These are phyloP conservation scores for Oncorhynchus masou DNA, from an alignment of 2,113 vertebrate genomes.

Conservation along the genomic window DNA sequence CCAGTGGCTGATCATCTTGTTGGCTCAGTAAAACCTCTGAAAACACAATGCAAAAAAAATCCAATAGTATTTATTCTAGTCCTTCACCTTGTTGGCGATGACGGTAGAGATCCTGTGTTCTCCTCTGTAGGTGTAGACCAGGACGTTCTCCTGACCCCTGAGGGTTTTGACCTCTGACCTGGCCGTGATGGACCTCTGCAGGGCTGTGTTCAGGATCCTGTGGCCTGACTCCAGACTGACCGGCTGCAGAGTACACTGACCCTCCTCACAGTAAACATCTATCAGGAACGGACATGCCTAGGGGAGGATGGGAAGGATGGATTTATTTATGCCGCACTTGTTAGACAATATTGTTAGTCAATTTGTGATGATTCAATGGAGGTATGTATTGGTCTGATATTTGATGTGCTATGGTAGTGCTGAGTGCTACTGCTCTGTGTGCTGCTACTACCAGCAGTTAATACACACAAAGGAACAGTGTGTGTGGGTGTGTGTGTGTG, in stretches of 20 bases:
- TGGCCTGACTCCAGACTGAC: slow-evolving; percentile 73
- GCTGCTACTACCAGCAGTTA: background rate
- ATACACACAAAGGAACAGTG: background rate
- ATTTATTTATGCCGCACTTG: no score
- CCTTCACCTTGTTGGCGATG: slow-evolving; percentile 87
- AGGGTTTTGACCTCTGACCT: slow-evolving; percentile 77
- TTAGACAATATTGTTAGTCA: background rate
- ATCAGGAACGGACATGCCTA: slow-evolving; percentile 91
- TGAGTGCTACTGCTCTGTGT: background rate
- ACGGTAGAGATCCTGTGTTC: slow-evolving; percentile 83
- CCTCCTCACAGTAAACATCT: slow-evolving; percentile 76
- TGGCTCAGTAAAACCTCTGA: no score
- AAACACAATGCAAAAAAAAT: no score
- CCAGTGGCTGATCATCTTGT: background rate
- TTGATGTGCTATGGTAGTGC: background rate
- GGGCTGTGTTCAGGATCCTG: slow-evolving; percentile 78
- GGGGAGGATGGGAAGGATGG: background rate
- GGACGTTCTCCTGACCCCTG: slow-evolving; percentile 75
- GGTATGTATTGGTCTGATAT: background rate
- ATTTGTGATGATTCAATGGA: background rate
- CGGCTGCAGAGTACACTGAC: slow-evolving; percentile 76
- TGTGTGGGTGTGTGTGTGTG: background rate
- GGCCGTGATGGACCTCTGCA: slow-evolving; percentile 78
- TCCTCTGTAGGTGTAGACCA: slow-evolving; percentile 75
- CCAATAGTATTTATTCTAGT: no score